Conservation (phyloP, 2,113 vertebrate species). For the Danionella cerebrum region DNA sequence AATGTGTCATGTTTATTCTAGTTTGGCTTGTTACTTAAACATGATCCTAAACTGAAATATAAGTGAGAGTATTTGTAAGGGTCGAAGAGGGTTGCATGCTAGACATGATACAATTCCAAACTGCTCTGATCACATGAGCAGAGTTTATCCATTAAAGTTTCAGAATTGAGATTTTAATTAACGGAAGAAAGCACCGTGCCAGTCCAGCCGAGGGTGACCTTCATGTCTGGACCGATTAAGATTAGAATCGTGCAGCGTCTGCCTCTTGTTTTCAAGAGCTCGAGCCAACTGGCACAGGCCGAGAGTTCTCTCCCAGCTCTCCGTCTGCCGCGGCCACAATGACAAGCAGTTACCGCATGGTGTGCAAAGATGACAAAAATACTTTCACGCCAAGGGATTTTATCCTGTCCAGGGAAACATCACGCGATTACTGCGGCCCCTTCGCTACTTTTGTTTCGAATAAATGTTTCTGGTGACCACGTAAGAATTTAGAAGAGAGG, state of each 20-base stretch:
- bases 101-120: neutral
- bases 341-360: constrained; percentile 56
- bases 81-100: too few species aligned
- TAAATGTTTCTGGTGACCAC: neutral
- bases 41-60: too few species aligned
- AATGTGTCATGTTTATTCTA: too few species aligned
- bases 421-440: constrained; percentile 28
- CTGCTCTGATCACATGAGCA: constrained; percentile 12
- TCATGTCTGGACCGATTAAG: constrained; percentile 59
- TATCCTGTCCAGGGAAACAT: constrained; percentile 42
- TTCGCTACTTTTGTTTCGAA: constrained; percentile 21
- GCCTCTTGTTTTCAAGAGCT: constrained; percentile 62
- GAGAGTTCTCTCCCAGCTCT: constrained; percentile 53
- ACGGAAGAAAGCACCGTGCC: constrained; percentile 42
- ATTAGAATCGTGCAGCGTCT: constrained; percentile 62
- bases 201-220: constrained; percentile 53
- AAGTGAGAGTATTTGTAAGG: too few species aligned
- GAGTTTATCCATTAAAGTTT: constrained; percentile 22
- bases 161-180: constrained; percentile 39
- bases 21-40: too few species aligned
- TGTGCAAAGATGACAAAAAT: constrained; percentile 57
- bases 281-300: constrained; percentile 65
- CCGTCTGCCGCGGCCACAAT: constrained; percentile 63
- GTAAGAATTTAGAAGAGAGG: neutral
- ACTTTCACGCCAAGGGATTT: constrained; percentile 51